Evolutionary conservation across 2,797 vertebrate genomes (phyloP).

Genomic region (Paratrypauchen microcephalus): DNA sequence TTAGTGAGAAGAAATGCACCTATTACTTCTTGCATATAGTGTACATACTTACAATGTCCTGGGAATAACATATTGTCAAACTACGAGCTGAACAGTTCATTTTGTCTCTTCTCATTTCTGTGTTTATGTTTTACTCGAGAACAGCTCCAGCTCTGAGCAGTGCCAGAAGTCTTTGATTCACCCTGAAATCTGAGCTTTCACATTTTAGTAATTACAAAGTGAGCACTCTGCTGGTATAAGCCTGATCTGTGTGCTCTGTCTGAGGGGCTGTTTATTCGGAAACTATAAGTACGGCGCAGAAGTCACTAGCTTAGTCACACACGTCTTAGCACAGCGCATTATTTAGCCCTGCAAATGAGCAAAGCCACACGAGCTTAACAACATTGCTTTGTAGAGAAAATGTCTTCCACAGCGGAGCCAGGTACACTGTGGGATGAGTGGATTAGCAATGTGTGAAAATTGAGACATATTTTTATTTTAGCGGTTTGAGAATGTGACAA

Average conservation of each 20-base stretch:
- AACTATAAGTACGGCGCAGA: slow-evolving; percentile 38
- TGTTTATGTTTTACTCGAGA: slow-evolving; percentile 19
- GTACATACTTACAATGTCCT: neutral
- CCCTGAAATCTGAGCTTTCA: slow-evolving; percentile 48
- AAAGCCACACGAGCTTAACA: slow-evolving; percentile 26
- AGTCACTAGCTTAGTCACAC: slow-evolving; percentile 59
- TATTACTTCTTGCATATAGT: neutral
- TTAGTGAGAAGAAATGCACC: too few relatives aligned
- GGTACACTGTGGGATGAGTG: neutral
- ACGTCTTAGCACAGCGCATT: slow-evolving; percentile 34
- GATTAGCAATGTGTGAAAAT: neutral
- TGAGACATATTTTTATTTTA: neutral
- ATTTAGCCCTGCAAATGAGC: slow-evolving; percentile 34
- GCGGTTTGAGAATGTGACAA: neutral
- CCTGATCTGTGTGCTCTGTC: slow-evolving; percentile 54
- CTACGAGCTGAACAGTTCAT: neutral
- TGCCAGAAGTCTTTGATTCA: slow-evolving; percentile 40
- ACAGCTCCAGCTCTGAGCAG: slow-evolving; percentile 16
- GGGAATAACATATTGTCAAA: neutral
- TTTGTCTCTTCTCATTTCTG: neutral
- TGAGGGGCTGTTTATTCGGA: slow-evolving; percentile 52
- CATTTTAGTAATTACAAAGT: slow-evolving; percentile 61
- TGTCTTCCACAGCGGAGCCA: slow-evolving; percentile 20
- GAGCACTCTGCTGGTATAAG: slow-evolving; percentile 57
- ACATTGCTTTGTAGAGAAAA: slow-evolving; percentile 19